Percentiles rank a stretch among this genome's conserved stretches.
Conservation (phyloP, 2,113 vertebrate species). For the Mus spicilegus region DNA sequence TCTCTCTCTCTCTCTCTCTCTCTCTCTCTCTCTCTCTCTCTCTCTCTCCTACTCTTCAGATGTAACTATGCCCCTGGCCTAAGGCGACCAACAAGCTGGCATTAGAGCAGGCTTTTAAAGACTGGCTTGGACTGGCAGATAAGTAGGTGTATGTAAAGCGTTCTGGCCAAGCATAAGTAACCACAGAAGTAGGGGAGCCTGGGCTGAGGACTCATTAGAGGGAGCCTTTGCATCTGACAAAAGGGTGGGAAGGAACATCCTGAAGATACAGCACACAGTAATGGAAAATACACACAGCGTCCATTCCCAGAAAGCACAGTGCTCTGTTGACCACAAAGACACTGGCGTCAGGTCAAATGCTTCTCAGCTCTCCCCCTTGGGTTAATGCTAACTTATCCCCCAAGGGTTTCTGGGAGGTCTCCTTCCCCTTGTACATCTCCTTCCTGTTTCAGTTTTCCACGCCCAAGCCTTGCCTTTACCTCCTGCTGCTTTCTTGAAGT, state of each 20-base stretch:
- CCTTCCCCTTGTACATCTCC: background rate
- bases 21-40: too few species aligned
- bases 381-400: background rate
- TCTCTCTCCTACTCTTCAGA: background rate
- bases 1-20: too few species aligned
- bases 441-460: background rate
- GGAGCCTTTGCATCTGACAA: background rate
- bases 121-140: background rate
- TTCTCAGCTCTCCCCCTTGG: background rate
- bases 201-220: too few species aligned
- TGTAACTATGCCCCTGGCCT: background rate
- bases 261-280: background rate
- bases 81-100: background rate
- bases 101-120: background rate
- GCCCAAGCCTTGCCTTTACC: background rate
- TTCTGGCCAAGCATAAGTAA: background rate
- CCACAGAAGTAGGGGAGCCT: background rate
- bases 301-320: background rate
- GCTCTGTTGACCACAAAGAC: background rate
- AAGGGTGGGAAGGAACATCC: background rate
- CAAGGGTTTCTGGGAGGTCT: background rate
- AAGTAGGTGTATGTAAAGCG: background rate
- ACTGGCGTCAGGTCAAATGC: background rate
- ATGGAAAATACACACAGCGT: background rate
- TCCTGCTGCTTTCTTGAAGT: background rate